Percentiles rank a stretch among this genome's conserved stretches.
Evolutionary conservation across 1,140 invertebrate species (phyloP).

Genomic region (Drosophila pseudoananassae): DNA sequence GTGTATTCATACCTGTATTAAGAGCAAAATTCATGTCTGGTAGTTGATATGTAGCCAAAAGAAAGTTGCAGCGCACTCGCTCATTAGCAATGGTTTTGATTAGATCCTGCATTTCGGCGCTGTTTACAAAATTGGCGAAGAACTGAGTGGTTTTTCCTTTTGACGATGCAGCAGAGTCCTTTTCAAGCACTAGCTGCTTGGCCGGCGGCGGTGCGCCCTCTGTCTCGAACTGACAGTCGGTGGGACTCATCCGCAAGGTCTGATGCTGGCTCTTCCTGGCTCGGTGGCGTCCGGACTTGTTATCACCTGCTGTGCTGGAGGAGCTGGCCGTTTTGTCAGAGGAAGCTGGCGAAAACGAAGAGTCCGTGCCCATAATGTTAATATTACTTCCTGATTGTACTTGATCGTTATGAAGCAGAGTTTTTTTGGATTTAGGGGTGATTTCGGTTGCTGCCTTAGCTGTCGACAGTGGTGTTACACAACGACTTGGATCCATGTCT

Average conservation of each 20-base stretch:
- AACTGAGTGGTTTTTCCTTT: background rate
- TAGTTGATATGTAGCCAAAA: conserved; percentile 65
- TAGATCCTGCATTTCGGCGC: conserved; percentile 26
- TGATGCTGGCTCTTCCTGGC: conserved; percentile 55
- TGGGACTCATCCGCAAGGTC: conserved; percentile 44
- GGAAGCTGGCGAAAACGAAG: conserved; percentile 5
- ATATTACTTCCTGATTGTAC: background rate
- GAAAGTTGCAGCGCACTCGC: conserved; percentile 64
- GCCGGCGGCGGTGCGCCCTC: background rate
- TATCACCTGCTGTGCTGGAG: background rate
- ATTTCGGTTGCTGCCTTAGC: conserved; percentile 8
- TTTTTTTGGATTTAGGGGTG: conserved; percentile 15
- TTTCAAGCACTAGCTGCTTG: conserved; percentile 1
- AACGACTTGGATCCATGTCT: conserved; percentile 3
- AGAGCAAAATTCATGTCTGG: conserved; percentile 65
- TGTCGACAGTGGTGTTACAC: conserved; percentile 5
- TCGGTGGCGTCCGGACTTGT: conserved; percentile 33
- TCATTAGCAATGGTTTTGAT: conserved; percentile 55
- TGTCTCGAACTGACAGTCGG: conserved; percentile 59
- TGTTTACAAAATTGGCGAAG: conserved; percentile 28
- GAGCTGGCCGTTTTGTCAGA: conserved; percentile 7
- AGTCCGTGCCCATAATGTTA: background rate
- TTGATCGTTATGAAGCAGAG: background rate
- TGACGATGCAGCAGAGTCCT: background rate
- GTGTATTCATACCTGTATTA: conserved; percentile 25